Evolutionary conservation across 2,797 vertebrate species (phyloP).

Genomic region (Myripristis murdjan): DNA sequence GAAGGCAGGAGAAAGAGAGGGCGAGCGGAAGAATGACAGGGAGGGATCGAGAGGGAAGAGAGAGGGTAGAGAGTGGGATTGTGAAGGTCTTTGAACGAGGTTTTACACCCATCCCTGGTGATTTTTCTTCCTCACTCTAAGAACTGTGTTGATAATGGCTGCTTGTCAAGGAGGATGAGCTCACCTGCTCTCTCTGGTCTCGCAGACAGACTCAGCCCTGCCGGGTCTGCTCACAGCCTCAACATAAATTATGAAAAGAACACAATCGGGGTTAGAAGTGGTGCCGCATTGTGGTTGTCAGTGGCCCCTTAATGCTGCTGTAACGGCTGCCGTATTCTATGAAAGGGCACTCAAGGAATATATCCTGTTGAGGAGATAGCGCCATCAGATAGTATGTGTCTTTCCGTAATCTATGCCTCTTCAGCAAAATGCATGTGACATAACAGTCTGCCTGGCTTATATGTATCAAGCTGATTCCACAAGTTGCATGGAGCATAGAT

Average conservation of each 20-base stretch:
- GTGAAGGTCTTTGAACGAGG: constrained; percentile 83
- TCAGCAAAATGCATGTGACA: constrained; percentile 8
- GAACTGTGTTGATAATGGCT: constrained; percentile 81
- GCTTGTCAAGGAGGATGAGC: constrained; percentile 80
- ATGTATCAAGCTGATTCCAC: neutral
- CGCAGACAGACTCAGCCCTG: constrained; percentile 50
- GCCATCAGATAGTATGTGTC: neutral
- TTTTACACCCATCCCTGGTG: constrained; percentile 83
- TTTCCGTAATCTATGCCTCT: neutral
- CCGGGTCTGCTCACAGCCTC: constrained; percentile 62
- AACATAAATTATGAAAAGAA: constrained; percentile 65
- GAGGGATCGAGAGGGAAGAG: constrained; percentile 67
- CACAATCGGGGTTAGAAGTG: constrained; percentile 41
- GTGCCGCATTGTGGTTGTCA: constrained; percentile 48
- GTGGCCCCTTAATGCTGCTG: constrained; percentile 36
- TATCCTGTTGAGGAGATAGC: neutral
- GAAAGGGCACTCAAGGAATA: constrained; percentile 28
- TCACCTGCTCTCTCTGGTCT: constrained; percentile 71
- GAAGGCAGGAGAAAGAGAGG: constrained; percentile 50
- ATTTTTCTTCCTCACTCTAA: constrained; percentile 68
- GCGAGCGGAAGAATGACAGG: constrained; percentile 74
- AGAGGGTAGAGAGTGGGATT: constrained; percentile 77
- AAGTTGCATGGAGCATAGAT: constrained; percentile 24
- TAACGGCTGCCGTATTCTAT: constrained; percentile 25
- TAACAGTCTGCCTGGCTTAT: neutral